Evolutionary conservation across 1,140 invertebrate species (phyloP).

Genomic region (Drosophila auraria): DNA sequence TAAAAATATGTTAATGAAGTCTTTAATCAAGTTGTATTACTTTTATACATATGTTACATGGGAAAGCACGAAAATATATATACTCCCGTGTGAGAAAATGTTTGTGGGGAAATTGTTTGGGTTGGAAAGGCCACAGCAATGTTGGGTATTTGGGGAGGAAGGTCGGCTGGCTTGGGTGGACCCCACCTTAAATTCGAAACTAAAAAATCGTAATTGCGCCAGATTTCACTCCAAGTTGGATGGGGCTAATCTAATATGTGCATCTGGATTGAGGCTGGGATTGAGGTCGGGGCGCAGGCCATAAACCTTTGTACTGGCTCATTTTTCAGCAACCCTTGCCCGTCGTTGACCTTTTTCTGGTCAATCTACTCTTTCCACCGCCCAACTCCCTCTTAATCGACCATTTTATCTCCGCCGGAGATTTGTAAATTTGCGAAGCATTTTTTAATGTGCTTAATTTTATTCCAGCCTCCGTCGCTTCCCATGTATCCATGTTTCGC

Average conservation of each 20-base stretch:
- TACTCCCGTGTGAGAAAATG: conserved; percentile 1
- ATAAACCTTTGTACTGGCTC: conserved; percentile 43
- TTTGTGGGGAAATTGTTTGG: conserved; percentile 22
- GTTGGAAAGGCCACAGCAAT: conserved; percentile 46
- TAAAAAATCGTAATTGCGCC: conserved; percentile 15
- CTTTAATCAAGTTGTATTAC: conserved; percentile 71
- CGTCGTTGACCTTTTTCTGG: conserved; percentile 64
- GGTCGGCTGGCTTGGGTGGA: background rate
- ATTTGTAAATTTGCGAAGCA: conserved; percentile 83
- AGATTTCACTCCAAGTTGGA: conserved; percentile 9
- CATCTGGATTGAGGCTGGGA: conserved; percentile 42
- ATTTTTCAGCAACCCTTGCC: conserved; percentile 58
- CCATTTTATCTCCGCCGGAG: conserved; percentile 53
- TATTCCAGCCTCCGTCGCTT: conserved; percentile 51
- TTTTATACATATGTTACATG: background rate
- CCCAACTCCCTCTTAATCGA: conserved; percentile 24
- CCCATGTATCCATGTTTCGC: conserved; percentile 1
- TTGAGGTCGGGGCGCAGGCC: background rate
- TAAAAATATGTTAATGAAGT: conserved; percentile 64
- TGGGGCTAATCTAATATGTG: conserved; percentile 70
- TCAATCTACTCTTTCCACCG: conserved; percentile 22
- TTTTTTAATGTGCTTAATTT: conserved; percentile 83
- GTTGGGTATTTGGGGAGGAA: conserved; percentile 22
- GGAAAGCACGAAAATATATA: background rate
- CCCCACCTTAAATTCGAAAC: conserved; percentile 12